These are phyloP conservation scores for Zapus hudsonius DNA, from an alignment of 2,113 vertebrate species.

Conservation along the genomic window DNA sequence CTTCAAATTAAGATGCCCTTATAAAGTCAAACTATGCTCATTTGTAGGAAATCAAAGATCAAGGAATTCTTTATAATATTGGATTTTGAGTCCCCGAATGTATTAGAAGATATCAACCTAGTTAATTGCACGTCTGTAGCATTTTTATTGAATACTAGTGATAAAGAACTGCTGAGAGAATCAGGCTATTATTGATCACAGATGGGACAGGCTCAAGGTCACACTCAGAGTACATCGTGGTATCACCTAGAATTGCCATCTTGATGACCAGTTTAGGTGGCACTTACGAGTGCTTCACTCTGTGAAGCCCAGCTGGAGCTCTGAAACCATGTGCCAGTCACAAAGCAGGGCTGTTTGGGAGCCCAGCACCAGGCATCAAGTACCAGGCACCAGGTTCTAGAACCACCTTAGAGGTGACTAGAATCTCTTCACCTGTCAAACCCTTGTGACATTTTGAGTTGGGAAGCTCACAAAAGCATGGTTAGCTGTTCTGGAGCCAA, in stretches of 20 bases:
- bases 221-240: neutral
- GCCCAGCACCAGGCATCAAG: neutral
- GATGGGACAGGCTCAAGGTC: neutral
- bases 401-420: too few species aligned
- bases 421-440: neutral
- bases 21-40: neutral
- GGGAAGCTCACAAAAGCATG: neutral
- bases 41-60: neutral
- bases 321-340: too few species aligned
- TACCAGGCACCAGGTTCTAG: neutral
- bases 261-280: neutral
- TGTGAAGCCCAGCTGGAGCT: too few species aligned
- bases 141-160: neutral
- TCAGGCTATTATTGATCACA: neutral
- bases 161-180: neutral
- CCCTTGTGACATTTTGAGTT: neutral
- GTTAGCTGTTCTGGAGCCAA: too few species aligned
- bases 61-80: neutral
- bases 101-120: neutral
- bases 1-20: neutral
- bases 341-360: neutral
- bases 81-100: neutral
- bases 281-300: too few species aligned
- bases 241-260: neutral
- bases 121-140: slow-evolving; percentile 1